A percentile compares a stretch with the other conserved stretches of the same genome.
Conservation (phyloP, 2,113 vertebrate species). For the Sapayoa aenigma region DNA sequence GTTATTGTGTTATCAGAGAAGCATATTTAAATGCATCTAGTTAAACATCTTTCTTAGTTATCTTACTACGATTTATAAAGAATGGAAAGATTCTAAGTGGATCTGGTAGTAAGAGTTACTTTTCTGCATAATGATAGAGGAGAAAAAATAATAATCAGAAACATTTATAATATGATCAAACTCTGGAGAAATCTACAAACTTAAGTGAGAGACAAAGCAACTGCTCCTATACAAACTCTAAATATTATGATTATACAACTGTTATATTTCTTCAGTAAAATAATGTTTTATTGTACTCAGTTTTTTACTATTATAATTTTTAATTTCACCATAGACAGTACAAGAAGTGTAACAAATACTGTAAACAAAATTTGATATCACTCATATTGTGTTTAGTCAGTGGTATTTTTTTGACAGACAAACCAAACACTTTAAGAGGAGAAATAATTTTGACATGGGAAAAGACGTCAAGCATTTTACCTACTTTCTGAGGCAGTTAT, state of each 20-base stretch:
- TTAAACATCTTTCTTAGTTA: neutral
- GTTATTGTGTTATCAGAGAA: neutral
- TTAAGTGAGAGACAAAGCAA: conserved; percentile 76
- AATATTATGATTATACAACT: neutral
- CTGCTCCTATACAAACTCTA: conserved; percentile 58
- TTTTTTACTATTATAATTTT: neutral
- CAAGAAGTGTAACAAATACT: neutral
- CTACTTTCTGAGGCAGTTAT: neutral
- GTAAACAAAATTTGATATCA: neutral
- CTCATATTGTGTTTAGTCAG: neutral
- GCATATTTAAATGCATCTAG: neutral
- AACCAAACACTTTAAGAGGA: conserved; percentile 23
- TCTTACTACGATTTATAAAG: neutral
- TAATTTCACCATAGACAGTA: neutral
- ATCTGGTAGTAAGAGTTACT: neutral
- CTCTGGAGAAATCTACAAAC: conserved; percentile 72
- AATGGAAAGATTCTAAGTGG: neutral
- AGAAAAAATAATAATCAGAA: neutral
- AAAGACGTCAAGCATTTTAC: neutral
- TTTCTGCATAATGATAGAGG: neutral
- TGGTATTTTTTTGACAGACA: neutral
- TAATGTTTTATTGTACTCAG: neutral
- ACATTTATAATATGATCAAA: neutral
- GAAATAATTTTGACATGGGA: neutral
- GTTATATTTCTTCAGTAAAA: neutral